Evolutionary conservation across 1,140 invertebrate species (phyloP).

Genomic region (Musca vetustissima): DNA sequence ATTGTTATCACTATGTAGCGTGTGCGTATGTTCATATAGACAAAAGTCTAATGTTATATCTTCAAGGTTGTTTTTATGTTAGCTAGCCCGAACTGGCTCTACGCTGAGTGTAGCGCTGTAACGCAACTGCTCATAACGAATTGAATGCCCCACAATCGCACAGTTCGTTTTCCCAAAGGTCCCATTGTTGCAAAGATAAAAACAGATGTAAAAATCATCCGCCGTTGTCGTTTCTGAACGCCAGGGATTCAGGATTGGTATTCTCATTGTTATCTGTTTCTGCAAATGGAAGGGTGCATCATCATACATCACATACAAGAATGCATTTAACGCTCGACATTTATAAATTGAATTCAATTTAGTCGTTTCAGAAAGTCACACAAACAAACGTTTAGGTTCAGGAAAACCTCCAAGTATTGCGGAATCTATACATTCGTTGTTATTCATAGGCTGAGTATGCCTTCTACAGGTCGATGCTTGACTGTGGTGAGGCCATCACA

Average conservation of each 20-base stretch:
- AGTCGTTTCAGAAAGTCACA: slow-evolving; percentile 18
- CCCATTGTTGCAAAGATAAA: neutral
- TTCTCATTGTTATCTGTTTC: neutral
- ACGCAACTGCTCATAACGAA: neutral
- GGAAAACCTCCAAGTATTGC: slow-evolving; percentile 17
- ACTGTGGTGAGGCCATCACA: neutral
- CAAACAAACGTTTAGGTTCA: neutral
- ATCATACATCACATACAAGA: slow-evolving; percentile 11
- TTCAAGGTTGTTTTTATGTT: slow-evolving; percentile 21
- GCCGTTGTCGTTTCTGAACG: slow-evolving; percentile 4
- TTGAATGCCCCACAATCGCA: neutral
- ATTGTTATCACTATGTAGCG: too few species aligned
- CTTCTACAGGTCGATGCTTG: slow-evolving; percentile 1
- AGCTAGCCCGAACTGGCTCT: neutral
- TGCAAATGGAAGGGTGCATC: neutral
- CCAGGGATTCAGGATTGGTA: slow-evolving; percentile 3
- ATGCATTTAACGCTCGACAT: slow-evolving; percentile 25
- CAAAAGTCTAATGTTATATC: slow-evolving; percentile 14
- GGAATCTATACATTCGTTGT: slow-evolving; percentile 6
- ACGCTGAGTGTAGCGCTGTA: too few species aligned
- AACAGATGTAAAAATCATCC: slow-evolving; percentile 15
- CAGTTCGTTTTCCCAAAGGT: slow-evolving; percentile 1
- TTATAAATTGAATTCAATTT: slow-evolving; percentile 27
- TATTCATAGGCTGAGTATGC: neutral
- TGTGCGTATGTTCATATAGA: too few species aligned